Evolutionary conservation across 2,113 vertebrate genomes (phyloP), one percentile per base, ranked within the genome.

Genomic region (Dasyurus viverrinus): DNA sequence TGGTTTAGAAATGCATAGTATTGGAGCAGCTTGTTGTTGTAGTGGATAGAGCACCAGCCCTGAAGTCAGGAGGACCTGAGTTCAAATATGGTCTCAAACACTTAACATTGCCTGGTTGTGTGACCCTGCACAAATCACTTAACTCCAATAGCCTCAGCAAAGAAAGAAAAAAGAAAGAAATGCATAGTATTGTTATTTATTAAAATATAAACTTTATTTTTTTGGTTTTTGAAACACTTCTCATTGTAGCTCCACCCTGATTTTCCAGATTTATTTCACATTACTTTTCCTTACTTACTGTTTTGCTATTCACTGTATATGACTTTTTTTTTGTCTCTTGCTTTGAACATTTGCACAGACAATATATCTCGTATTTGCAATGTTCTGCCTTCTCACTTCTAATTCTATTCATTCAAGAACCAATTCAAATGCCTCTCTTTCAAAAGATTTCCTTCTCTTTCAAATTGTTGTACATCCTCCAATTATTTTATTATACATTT

Each of bases 191-290:
- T 68, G 46, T 19, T n/a, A 46, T 92, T 68, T 94, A 91, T 93
- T 93, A 94, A 89, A 55, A 54, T 95, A 24, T 48, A 47, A 93
- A 89, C 96, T 95, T 89, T 91, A 91, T 23, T 52, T 93, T 10
- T 42, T 30, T 42, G 91, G 16, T 2, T 23, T 84, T 84, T 42
- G 0, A 42, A 8, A 84, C 19, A 19, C 68, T 84, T 84, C 68
- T 76, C n/a, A 84, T 23, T 84, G 19, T 42, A 19, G 6, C n/a
- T 23, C 19, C 16, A 42, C 22, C 16, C 68, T 84, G n/a, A 84
- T 19, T 84, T 84, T 42, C 16, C n/a, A 42, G n/a, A 84, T 84
- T 84, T 84, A 84, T 84, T 84, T 42, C 68, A 84, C 68, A 42
- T 84, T 42, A 42, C 19, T 84, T 42, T 84, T 84, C 68, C n/a